Conservation (phyloP, 1,140 invertebrate species). For the Aphidius gifuensis region DNA sequence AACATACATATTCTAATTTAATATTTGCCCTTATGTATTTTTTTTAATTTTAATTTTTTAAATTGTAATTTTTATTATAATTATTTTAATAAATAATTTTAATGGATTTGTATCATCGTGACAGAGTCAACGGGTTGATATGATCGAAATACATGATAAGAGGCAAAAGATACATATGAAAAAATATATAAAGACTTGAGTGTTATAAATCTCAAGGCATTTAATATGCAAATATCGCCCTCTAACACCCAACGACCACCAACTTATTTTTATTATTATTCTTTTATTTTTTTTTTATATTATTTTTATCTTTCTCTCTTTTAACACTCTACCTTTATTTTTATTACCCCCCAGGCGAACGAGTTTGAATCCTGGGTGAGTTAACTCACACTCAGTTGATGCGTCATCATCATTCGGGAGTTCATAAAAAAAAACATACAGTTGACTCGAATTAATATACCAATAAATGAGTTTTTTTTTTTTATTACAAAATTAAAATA, state of each 20-base stretch:
- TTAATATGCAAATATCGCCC: slow-evolving; percentile 53
- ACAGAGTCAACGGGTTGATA: slow-evolving; percentile 1
- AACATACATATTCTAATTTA: neutral
- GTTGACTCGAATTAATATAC: no score
- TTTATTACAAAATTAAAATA: neutral
- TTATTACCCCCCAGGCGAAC: slow-evolving; percentile 30
- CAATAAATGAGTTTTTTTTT: neutral
- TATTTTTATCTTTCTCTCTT: slow-evolving; percentile 20
- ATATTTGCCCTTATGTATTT: neutral
- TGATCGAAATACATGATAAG: slow-evolving; percentile 1
- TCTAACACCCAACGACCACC: slow-evolving; percentile 18
- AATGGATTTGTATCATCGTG: slow-evolving; percentile 11
- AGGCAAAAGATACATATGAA: neutral
- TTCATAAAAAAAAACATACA: slow-evolving; percentile 2
- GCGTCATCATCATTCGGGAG: slow-evolving; percentile 14
- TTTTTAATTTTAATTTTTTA: neutral
- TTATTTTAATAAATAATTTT: neutral
- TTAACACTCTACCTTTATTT: slow-evolving; percentile 16
- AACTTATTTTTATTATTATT: slow-evolving; percentile 18
- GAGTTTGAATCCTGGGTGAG: slow-evolving; percentile 42
- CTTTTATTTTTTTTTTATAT: slow-evolving; percentile 22
- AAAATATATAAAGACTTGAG: slow-evolving; percentile 18
- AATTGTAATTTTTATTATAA: neutral
- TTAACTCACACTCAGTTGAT: slow-evolving; percentile 30
- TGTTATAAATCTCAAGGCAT: slow-evolving; percentile 55